These are phyloP conservation scores for Tyto alba DNA, from an alignment of 2,113 vertebrate species.

Conservation along the genomic window DNA sequence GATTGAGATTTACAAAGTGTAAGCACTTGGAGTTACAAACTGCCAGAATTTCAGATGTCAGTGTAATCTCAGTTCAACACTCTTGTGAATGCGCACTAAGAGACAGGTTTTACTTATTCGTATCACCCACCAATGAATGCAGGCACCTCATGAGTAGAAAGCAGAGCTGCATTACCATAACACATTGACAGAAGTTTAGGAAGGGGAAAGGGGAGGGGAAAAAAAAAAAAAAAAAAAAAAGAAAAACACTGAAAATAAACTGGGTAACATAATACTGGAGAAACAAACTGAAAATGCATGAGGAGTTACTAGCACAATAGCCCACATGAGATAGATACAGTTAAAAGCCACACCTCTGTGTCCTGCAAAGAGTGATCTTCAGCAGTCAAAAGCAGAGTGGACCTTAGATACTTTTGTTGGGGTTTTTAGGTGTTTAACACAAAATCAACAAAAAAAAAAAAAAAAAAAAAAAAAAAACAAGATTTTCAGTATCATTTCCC, in stretches of 20 bases:
- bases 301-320: not conserved
- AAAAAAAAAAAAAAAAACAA: not conserved
- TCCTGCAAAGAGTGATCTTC: not conserved
- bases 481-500: not conserved
- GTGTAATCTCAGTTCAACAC: conserved; percentile 66
- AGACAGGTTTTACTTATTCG: conserved; percentile 66
- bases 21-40: conserved; percentile 66
- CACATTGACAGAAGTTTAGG: conserved; percentile 63
- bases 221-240: not conserved
- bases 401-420: not conserved
- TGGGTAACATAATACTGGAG: conserved; percentile 18
- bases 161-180: conserved; percentile 57
- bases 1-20: conserved; percentile 62
- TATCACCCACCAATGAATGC: conserved; percentile 67
- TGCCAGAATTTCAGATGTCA: conserved; percentile 65
- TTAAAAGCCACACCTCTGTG: not conserved
- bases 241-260: conserved; percentile 35
- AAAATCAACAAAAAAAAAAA: too few relatives aligned
- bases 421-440: not conserved
- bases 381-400: not conserved
- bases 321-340: not conserved
- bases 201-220: not conserved
- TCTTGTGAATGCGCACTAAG: conserved; percentile 59
- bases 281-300: conserved; percentile 40
- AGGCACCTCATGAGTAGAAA: conserved; percentile 57